phyloP scores from a whole-genome alignment of 2,797 vertebrate species.

The Anolis apletophallus region DNA sequence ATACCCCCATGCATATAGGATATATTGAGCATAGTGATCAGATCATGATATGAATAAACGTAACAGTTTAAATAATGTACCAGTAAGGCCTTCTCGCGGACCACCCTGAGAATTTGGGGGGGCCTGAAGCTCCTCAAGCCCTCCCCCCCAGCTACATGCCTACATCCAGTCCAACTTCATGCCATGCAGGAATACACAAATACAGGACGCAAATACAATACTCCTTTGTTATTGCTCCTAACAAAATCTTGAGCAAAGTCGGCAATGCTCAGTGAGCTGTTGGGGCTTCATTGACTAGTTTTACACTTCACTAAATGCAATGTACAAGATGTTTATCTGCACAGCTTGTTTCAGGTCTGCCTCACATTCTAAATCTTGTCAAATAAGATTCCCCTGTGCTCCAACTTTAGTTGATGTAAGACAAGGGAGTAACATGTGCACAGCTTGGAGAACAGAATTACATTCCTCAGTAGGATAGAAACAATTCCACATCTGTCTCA shows the following conservation, averaged over 20 bases:
- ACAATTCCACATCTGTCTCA: not conserved
- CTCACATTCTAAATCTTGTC: slow-evolving; percentile 45
- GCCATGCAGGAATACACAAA: too few species aligned
- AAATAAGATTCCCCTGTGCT: not conserved
- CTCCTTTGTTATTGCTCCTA: slow-evolving; percentile 11
- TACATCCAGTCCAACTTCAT: too few species aligned
- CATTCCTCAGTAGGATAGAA: not conserved
- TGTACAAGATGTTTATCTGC: slow-evolving; percentile 16
- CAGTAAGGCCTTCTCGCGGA: too few species aligned
- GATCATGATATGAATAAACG: too few species aligned
- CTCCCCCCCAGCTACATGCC: too few species aligned
- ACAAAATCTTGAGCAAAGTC: slow-evolving; percentile 31
- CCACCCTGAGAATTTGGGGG: too few species aligned
- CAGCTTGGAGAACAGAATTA: not conserved
- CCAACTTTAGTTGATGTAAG: not conserved
- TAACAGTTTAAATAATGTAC: too few species aligned
- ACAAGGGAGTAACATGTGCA: not conserved
- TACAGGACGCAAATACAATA: slow-evolving; percentile 3
- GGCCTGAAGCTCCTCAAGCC: too few species aligned
- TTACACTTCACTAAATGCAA: slow-evolving; percentile 21
- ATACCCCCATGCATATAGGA: too few species aligned
- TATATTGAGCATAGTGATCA: too few species aligned
- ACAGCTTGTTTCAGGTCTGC: slow-evolving; percentile 43
- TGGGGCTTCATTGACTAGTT: slow-evolving; percentile 30
- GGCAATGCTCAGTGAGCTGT: slow-evolving; percentile 43